Conservation (phyloP, 1,140 invertebrate species). For the Zophobas atratus region DNA sequence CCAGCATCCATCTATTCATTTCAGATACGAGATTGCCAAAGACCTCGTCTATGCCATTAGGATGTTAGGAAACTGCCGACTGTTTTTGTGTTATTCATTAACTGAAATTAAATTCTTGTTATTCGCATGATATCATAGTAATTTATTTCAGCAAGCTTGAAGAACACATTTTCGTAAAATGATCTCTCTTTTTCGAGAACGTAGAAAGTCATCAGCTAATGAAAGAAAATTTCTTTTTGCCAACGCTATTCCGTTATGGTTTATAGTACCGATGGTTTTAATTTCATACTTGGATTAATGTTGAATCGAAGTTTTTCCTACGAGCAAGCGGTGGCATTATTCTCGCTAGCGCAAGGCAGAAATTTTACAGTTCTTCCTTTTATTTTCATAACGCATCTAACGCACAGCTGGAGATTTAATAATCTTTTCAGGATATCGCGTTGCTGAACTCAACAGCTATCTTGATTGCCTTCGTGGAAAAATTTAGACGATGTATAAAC, state of each 20-base stretch:
- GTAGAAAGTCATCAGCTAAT: no score
- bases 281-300: background rate
- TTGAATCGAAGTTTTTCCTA: background rate
- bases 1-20: constrained; percentile 40
- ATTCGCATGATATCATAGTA: background rate
- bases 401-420: constrained; percentile 17
- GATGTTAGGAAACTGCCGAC: constrained; percentile 28
- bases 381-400: background rate
- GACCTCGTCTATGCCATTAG: constrained; percentile 8
- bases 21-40: constrained; percentile 32
- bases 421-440: background rate
- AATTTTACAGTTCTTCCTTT: background rate
- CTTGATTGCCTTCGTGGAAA: no score
- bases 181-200: no score
- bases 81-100: background rate
- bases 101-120: background rate
- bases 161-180: no score
- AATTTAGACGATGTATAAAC: no score
- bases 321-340: background rate
- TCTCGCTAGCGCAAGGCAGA: background rate
- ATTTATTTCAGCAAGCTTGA: background rate
- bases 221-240: background rate
- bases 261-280: background rate
- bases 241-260: background rate
- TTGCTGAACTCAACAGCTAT: background rate